Conservation (phyloP, 1,140 invertebrate species). For the silkworm (Bombyx mori) region ASM3026992v2 NC_085127.1:6452501-6453000, state of each 20-base stretch:
- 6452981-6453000: no score
- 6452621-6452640: not conserved
- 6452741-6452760: not conserved
- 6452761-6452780: not conserved
- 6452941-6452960: no score
- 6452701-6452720: slow-evolving; percentile 1
- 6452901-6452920: no score
- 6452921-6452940: no score
- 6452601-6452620: not conserved
- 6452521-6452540: not conserved
- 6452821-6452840: no score
- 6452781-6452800: no score
- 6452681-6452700: slow-evolving; percentile 4
- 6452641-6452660: slow-evolving; percentile 6
- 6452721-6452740: slow-evolving; percentile 3
- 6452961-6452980: no score
- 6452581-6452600: slow-evolving; percentile 3
- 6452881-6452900: no score
- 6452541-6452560: not conserved
- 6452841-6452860: no score
- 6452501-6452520: not conserved
- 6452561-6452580: slow-evolving; percentile 1
- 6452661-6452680: slow-evolving; percentile 7
- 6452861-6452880: no score
- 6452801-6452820: no score